These are phyloP conservation scores for Cyphomyrmex costatus DNA, from an alignment of 1,140 invertebrate genomes.

Conservation along the genomic window DNA sequence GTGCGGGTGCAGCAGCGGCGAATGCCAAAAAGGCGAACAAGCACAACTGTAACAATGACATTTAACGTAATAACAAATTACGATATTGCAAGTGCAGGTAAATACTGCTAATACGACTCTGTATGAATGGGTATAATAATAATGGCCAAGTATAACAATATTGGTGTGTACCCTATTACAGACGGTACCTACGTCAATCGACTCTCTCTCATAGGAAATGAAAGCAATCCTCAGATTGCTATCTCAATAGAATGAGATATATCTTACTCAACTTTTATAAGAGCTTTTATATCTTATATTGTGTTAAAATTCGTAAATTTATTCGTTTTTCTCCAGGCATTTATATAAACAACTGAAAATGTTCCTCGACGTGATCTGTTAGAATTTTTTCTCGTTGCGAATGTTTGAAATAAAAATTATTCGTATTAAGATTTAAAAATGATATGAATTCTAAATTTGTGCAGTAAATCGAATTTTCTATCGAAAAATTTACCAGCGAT, in stretches of 20 bases:
- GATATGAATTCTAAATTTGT: neutral
- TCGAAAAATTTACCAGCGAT: no score
- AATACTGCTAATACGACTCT: neutral
- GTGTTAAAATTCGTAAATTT: neutral
- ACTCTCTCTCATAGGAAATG: neutral
- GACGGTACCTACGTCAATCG: no score
- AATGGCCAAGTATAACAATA: no score
- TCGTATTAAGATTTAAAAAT: neutral
- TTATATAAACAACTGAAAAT: no score
- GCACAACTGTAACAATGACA: constrained; percentile 63
- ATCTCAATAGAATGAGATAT: neutral
- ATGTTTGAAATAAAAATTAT: neutral
- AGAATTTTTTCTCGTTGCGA: neutral
- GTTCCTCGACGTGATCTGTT: neutral
- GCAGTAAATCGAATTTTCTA: neutral
- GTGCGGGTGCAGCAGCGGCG: constrained; percentile 69
- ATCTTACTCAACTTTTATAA: neutral
- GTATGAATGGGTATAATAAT: neutral
- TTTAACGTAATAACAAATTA: neutral
- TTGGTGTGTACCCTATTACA: no score
- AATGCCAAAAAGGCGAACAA: constrained; percentile 75
- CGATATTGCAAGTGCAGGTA: neutral
- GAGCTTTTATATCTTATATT: no score
- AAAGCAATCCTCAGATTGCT: neutral
- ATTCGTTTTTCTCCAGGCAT: neutral